phyloP scores from a whole-genome alignment of 2,888 invertebrate species.

The Napeogenes inachia region DNA sequence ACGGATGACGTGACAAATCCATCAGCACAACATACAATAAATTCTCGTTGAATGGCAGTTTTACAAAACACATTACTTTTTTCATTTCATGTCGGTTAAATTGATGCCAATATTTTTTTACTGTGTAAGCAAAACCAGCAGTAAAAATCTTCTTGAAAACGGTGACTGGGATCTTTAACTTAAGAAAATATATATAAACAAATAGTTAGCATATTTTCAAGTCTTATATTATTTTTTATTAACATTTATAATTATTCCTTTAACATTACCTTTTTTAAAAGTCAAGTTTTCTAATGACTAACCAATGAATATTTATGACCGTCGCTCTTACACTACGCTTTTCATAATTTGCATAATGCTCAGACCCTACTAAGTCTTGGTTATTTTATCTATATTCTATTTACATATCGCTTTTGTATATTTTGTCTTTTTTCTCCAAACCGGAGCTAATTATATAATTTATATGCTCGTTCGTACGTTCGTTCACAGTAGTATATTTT shows the following conservation, averaged over 20 bases:
- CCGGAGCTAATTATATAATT: too few species aligned
- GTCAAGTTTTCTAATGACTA: slow-evolving; percentile 1
- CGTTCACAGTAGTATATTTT: too few species aligned
- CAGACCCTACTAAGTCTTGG: background rate
- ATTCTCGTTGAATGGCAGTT: background rate
- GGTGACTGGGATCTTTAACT: too few species aligned
- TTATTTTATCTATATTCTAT: background rate
- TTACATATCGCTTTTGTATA: too few species aligned
- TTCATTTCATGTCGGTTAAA: background rate
- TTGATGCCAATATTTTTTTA: too few species aligned
- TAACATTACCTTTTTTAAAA: slow-evolving; percentile 2
- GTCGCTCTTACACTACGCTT: background rate
- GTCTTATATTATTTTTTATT: background rate
- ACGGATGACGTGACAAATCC: too few species aligned
- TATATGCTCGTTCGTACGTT: too few species aligned
- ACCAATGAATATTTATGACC: slow-evolving; percentile 1
- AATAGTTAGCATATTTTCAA: too few species aligned
- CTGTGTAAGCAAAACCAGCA: background rate
- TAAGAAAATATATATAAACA: too few species aligned
- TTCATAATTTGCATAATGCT: background rate
- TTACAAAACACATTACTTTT: background rate
- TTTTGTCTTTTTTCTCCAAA: too few species aligned
- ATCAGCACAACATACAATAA: background rate
- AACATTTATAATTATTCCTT: background rate
- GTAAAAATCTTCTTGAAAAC: too few species aligned